Conservation (phyloP, 1,140 invertebrate genomes). For the Phortica variegata region DNA sequence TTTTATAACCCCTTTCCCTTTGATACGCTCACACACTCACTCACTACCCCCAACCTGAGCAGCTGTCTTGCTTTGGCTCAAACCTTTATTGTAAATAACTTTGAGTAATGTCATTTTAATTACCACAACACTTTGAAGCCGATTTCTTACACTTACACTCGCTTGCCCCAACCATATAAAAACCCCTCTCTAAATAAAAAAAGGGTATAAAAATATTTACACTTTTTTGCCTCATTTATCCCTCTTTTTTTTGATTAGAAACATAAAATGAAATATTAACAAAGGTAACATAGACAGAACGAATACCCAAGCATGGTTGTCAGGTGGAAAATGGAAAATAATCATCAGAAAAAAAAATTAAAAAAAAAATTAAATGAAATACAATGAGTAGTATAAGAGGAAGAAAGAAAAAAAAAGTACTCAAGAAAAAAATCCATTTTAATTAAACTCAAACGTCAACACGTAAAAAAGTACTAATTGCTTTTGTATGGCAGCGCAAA, state of each 20-base stretch:
- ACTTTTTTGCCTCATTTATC: conserved; percentile 8
- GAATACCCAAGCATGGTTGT: too few relatives aligned
- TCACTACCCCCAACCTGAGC: too few relatives aligned
- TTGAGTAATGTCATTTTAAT: conserved; percentile 55
- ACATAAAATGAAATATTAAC: too few relatives aligned
- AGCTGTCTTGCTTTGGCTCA: too few relatives aligned
- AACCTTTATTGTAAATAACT: too few relatives aligned
- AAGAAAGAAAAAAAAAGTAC: background rate
- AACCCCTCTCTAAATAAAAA: conserved; percentile 10
- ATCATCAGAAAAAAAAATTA: conserved; percentile 14
- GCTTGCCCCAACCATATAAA: too few relatives aligned
- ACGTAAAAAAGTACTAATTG: conserved; percentile 10
- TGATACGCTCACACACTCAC: too few relatives aligned
- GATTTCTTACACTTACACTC: background rate
- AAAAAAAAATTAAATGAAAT: background rate
- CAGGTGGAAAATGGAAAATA: background rate
- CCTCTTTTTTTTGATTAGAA: too few relatives aligned
- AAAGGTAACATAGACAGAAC: too few relatives aligned
- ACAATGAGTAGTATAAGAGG: background rate
- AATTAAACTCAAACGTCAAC: conserved; percentile 33
- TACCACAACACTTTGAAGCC: conserved; percentile 38
- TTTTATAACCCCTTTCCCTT: too few relatives aligned
- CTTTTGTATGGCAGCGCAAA: conserved; percentile 16
- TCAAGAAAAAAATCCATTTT: conserved; percentile 33
- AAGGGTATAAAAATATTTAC: conserved; percentile 11